phyloP scores from a whole-genome alignment of 2,797 vertebrate genomes.

The Malurus leucopterus region DNA sequence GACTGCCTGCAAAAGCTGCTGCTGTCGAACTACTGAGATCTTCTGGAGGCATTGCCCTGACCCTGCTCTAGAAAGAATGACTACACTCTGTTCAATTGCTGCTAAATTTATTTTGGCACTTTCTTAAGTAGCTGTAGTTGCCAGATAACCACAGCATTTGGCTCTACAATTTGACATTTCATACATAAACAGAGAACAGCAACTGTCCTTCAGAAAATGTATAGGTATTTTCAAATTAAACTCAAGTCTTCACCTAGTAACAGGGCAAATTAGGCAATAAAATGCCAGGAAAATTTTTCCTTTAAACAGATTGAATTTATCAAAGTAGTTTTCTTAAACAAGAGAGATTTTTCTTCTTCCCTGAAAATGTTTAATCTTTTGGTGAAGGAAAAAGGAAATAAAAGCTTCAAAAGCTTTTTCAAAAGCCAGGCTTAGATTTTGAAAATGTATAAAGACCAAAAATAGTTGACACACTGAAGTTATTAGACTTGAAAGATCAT shows the following conservation, averaged over 20 bases:
- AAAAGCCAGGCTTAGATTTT: neutral
- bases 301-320: neutral
- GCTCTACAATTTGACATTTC: neutral
- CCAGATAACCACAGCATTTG: neutral
- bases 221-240: neutral
- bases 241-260: neutral
- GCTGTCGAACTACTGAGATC: neutral
- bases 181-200: neutral
- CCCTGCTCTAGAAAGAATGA: neutral
- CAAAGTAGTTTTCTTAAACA: neutral
- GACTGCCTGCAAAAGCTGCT: neutral
- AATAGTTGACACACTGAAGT: rapidly evolving
- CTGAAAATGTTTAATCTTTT: neutral
- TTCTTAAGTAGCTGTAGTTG: neutral
- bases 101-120: neutral
- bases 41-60: neutral
- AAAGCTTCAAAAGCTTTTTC: neutral
- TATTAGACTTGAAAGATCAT: neutral
- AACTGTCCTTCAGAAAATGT: neutral
- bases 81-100: neutral
- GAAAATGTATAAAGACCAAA: neutral
- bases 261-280: neutral
- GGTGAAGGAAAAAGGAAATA: neutral
- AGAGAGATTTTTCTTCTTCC: neutral
- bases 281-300: neutral